Evolutionary conservation across 1,140 invertebrate species (phyloP).

Genomic region (Forficula auricularia): DNA sequence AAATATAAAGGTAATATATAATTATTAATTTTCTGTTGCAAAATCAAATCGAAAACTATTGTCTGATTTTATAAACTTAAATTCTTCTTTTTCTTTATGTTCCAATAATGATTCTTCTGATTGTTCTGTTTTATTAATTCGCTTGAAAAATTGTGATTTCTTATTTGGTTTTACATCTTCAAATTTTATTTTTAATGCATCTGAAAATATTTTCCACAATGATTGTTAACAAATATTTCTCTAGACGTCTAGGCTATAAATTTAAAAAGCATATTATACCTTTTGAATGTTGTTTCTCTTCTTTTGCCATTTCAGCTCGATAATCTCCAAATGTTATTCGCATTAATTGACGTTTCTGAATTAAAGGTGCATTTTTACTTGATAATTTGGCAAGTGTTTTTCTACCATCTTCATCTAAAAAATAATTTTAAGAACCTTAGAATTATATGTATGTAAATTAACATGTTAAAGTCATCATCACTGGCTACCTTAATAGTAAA

Average conservation of each 20-base stretch:
- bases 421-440: too few species aligned
- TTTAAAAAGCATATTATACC: constrained; percentile 14
- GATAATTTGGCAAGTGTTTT: constrained; percentile 46
- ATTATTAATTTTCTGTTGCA: too few species aligned
- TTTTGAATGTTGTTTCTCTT: constrained; percentile 43
- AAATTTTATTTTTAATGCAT: constrained; percentile 29
- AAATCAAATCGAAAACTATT: constrained; percentile 37
- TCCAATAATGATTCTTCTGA: neutral
- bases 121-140: constrained; percentile 11
- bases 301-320: constrained; percentile 49
- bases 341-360: constrained; percentile 56
- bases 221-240: constrained; percentile 11
- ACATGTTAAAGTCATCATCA: too few species aligned
- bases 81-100: constrained; percentile 4
- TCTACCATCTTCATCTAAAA: constrained; percentile 37
- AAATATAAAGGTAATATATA: too few species aligned
- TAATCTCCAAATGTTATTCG: constrained; percentile 53
- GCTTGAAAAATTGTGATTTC: constrained; percentile 9
- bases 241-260: neutral
- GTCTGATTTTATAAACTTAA: constrained; percentile 18
- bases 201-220: constrained; percentile 13
- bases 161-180: constrained; percentile 5
- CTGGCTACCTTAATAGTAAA: too few species aligned
- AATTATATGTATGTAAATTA: neutral
- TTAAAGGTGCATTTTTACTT: constrained; percentile 40